Percentiles rank a stretch among this genome's conserved stretches.
These are phyloP conservation scores for Phymorhynchus buccinoides DNA, from an alignment of 1,140 invertebrate genomes.

Conservation along the genomic window DNA sequence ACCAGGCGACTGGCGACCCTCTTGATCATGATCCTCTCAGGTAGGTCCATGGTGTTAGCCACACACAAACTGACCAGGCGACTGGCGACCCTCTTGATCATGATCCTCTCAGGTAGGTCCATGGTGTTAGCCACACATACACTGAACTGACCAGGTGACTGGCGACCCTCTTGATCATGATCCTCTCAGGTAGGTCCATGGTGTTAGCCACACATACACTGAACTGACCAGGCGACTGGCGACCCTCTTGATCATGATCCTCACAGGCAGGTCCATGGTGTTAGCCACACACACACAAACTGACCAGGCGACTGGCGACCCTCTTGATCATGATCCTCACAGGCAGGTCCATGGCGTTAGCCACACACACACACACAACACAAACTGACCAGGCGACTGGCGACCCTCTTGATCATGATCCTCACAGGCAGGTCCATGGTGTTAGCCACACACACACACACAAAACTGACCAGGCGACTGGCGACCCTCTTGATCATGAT, in stretches of 20 bases:
- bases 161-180: constrained; percentile 83
- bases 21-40: too few relatives aligned
- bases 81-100: constrained; percentile 84
- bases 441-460: too few relatives aligned
- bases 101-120: constrained; percentile 92
- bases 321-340: constrained; percentile 86
- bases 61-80: constrained; percentile 78
- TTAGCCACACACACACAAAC: too few relatives aligned
- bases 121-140: constrained; percentile 99
- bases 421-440: too few relatives aligned
- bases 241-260: background rate
- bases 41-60: too few relatives aligned
- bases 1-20: too few relatives aligned
- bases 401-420: too few relatives aligned
- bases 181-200: constrained; percentile 95
- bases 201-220: constrained; percentile 99
- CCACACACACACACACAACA: too few relatives aligned
- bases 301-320: constrained; percentile 79
- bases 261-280: background rate
- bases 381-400: too few relatives aligned
- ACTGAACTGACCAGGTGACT: constrained; percentile 83
- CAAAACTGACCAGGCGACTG: too few relatives aligned
- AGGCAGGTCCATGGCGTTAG: constrained; percentile 98
- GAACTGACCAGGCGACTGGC: too few relatives aligned
- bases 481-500: too few relatives aligned